phyloP scores from a whole-genome alignment of 2,797 vertebrate genomes.

The Strix occidentalis region DNA sequence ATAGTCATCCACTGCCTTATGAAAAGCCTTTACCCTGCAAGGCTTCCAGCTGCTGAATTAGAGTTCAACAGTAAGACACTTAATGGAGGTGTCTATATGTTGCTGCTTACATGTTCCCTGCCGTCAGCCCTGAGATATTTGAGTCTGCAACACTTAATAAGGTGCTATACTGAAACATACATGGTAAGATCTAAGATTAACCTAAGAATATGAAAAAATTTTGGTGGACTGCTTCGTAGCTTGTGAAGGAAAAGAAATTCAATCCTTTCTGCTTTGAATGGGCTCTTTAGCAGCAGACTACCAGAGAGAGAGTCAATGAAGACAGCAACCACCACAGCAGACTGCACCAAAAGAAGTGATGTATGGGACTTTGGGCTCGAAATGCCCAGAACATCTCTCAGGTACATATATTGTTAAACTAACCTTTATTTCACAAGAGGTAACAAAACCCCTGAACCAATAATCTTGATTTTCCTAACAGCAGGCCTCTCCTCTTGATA shows the following conservation, averaged over 20 bases:
- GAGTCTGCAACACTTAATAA: neutral
- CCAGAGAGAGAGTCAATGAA: neutral
- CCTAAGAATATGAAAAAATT: neutral
- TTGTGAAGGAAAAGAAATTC: neutral
- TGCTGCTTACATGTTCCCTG: neutral
- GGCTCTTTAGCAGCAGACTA: neutral
- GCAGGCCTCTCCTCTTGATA: slow-evolving; percentile 6
- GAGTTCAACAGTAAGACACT: neutral
- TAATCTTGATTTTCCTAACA: slow-evolving; percentile 55
- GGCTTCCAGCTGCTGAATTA: neutral
- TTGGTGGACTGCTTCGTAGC: neutral
- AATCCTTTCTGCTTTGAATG: neutral
- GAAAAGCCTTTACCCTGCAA: neutral
- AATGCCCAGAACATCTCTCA: neutral
- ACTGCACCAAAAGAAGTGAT: neutral
- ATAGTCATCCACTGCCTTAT: too few relatives aligned
- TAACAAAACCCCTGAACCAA: slow-evolving; percentile 13
- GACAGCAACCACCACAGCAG: neutral
- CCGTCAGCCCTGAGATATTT: neutral
- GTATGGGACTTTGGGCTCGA: neutral
- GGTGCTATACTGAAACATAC: neutral
- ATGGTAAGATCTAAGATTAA: neutral
- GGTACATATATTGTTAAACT: neutral
- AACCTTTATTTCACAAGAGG: slow-evolving; percentile 20
- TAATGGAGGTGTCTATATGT: neutral